These are phyloP conservation scores for Caenorhabditis sp. DNA, from an alignment of 2,888 invertebrate genomes.

Conservation along the genomic window DNA sequence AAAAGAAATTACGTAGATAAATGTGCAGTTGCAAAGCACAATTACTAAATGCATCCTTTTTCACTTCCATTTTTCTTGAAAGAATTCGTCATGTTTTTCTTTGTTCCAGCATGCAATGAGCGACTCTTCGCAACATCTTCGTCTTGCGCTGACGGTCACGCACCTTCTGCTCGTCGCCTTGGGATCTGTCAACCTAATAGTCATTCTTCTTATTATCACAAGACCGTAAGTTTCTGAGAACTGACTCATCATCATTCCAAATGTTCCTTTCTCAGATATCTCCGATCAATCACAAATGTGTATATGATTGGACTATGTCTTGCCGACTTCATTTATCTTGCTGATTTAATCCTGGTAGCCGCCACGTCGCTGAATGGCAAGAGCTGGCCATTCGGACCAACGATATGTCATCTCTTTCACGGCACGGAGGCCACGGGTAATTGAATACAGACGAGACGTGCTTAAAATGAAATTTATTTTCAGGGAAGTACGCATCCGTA, in stretches of 20 bases:
- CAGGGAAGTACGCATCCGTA: conserved; percentile 81
- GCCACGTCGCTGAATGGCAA: conserved; percentile 81
- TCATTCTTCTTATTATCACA: conserved; percentile 77
- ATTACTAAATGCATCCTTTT: conserved; percentile 21
- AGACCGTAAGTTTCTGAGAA: conserved; percentile 67
- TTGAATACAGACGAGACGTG: conserved; percentile 15
- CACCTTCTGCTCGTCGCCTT: conserved; percentile 79
- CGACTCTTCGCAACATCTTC: conserved; percentile 71
- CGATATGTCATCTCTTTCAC: conserved; percentile 79
- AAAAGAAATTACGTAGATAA: conserved; percentile 36
- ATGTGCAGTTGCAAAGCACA: conserved; percentile 36
- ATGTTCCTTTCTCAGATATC: conserved; percentile 73
- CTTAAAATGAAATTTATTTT: conserved; percentile 27
- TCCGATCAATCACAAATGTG: conserved; percentile 82
- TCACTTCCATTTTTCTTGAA: conserved; percentile 14
- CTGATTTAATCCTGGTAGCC: conserved; percentile 79
- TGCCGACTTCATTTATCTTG: conserved; percentile 82
- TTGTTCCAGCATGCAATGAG: conserved; percentile 75
- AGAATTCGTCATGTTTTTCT: conserved; percentile 44
- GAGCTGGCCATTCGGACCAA: conserved; percentile 81
- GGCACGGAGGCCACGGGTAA: conserved; percentile 82
- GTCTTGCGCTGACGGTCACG: conserved; percentile 77
- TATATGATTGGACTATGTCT: conserved; percentile 81
- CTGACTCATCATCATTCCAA: neutral
- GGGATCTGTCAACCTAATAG: conserved; percentile 79